phyloP scores from a whole-genome alignment of 1,140 invertebrate species.

The Atta cephalotes region DNA sequence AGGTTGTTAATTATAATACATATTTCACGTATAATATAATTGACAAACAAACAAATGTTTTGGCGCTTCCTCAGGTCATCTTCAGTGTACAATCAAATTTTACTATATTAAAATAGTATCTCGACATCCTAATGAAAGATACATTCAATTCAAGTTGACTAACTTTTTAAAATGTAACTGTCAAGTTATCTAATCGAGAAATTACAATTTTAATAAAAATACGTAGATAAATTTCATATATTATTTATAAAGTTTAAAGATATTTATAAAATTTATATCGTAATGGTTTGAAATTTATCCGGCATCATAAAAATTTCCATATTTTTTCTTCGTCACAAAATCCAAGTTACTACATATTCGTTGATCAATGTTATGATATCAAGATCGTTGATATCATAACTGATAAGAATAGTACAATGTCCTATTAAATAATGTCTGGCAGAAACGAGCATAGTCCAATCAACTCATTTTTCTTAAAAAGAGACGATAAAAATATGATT shows the following conservation, averaged over 20 bases:
- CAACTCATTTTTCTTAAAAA: conserved; percentile 43
- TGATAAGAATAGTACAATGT: neutral
- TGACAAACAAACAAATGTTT: no score
- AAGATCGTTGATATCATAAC: neutral
- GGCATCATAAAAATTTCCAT: neutral
- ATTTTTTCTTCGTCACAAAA: neutral
- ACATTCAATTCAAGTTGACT: no score
- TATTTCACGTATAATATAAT: no score
- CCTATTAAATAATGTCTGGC: neutral
- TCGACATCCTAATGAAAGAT: no score
- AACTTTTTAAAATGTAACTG: neutral
- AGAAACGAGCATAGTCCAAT: neutral
- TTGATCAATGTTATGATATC: neutral
- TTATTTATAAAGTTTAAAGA: neutral
- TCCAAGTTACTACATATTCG: neutral
- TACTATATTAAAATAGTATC: no score
- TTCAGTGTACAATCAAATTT: no score
- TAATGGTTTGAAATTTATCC: neutral
- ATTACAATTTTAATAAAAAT: conserved; percentile 11
- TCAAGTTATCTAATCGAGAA: neutral
- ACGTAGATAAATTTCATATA: neutral
- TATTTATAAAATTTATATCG: no score
- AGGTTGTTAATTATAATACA: no score
- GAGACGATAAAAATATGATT: conserved; percentile 82
- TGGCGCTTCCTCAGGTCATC: no score